Evolutionary conservation across 2,888 invertebrate genomes (phyloP).

Genomic region (Dorcus hopei): DNA sequence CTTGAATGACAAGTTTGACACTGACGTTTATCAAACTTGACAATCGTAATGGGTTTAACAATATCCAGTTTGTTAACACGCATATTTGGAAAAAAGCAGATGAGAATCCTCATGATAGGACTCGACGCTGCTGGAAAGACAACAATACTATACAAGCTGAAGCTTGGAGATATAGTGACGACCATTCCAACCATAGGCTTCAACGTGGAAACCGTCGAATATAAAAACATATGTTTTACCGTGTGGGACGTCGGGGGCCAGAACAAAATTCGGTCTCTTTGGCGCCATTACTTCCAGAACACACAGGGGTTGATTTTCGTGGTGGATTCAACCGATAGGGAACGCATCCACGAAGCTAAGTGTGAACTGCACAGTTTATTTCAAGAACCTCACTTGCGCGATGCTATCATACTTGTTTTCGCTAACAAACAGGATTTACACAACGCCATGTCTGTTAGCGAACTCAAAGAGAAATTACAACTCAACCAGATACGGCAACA

Average conservation of each 20-base stretch:
- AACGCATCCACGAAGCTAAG: conserved; percentile 89
- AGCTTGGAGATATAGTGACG: conserved; percentile 96
- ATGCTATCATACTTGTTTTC: conserved; percentile 90
- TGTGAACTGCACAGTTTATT: conserved; percentile 89
- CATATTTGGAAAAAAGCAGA: conserved; percentile 94
- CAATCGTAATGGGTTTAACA: conserved; percentile 79
- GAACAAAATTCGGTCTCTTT: conserved; percentile 94
- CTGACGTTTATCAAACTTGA: too few relatives aligned
- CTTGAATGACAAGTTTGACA: too few relatives aligned
- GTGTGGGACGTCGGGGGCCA: conserved; percentile 99
- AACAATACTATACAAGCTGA: conserved; percentile 94
- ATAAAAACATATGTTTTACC: conserved; percentile 98
- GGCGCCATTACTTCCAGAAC: conserved; percentile 99
- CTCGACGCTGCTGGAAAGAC: conserved; percentile 99
- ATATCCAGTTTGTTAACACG: conserved; percentile 88
- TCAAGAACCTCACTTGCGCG: conserved; percentile 90
- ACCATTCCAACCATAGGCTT: conserved; percentile 98
- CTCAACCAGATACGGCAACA: conserved; percentile 81
- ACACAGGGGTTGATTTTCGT: conserved; percentile 97
- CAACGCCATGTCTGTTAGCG: conserved; percentile 92
- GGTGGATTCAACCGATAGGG: conserved; percentile 95
- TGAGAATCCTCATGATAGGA: conserved; percentile 97
- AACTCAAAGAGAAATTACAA: conserved; percentile 90
- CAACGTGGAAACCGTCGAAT: conserved; percentile 99
- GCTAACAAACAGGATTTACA: conserved; percentile 97